phyloP scores from a whole-genome alignment of 2,888 invertebrate species.

The Idaea straminata region DNA sequence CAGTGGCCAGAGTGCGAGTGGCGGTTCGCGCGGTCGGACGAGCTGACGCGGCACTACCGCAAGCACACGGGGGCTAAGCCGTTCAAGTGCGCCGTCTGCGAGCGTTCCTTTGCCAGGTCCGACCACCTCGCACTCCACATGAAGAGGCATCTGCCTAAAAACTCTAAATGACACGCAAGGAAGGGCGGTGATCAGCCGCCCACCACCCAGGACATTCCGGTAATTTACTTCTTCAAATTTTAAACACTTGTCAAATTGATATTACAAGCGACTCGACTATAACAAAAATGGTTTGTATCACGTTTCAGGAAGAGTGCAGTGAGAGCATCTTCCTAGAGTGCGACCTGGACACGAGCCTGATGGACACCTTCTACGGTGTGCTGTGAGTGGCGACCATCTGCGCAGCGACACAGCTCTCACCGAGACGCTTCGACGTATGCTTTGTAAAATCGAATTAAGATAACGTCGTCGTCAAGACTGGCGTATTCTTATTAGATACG shows the following conservation, averaged over 20 bases:
- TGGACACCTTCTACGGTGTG: slow-evolving; percentile 73
- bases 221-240: slow-evolving; percentile 22
- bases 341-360: slow-evolving; percentile 68
- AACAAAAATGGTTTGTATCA: not conserved
- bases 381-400: slow-evolving; percentile 49
- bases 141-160: slow-evolving; percentile 97
- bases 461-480: slow-evolving; percentile 24
- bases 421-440: slow-evolving; percentile 28
- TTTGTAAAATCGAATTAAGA: slow-evolving; percentile 35
- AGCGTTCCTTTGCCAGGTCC: slow-evolving; percentile 95
- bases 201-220: slow-evolving; percentile 61
- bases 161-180: slow-evolving; percentile 83
- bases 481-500: slow-evolving; percentile 16
- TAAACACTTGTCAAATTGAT: not conserved
- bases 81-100: slow-evolving; percentile 97
- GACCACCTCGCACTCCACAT: slow-evolving; percentile 98
- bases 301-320: slow-evolving; percentile 69
- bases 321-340: slow-evolving; percentile 74
- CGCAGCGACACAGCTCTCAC: slow-evolving; percentile 15
- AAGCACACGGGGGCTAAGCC: slow-evolving; percentile 99
- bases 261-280: not conserved
- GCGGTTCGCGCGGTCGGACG: slow-evolving; percentile 97
- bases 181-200: slow-evolving; percentile 71
- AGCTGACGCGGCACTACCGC: slow-evolving; percentile 96
- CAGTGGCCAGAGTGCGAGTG: slow-evolving; percentile 99